phyloP scores from a whole-genome alignment of 1,140 invertebrate genomes.

The Campoletis sonorensis region DNA sequence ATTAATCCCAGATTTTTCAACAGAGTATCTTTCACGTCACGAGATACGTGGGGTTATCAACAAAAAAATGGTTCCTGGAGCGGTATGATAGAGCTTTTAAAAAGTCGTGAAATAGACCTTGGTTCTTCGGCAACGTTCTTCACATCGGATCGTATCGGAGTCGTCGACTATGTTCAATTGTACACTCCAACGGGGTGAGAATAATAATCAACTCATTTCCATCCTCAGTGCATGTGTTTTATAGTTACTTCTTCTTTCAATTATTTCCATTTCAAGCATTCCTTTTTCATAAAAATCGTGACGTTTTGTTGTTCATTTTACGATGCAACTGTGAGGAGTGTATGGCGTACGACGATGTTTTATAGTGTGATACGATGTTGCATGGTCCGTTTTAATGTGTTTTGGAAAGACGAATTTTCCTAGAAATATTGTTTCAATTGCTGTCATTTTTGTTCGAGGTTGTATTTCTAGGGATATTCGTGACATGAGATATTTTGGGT shows the following conservation, averaged over 20 bases:
- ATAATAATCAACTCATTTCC: neutral
- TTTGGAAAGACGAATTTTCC: too few relatives aligned
- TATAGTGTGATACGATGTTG: too few relatives aligned
- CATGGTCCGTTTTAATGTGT: too few relatives aligned
- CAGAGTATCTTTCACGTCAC: slow-evolving; percentile 74
- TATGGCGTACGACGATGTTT: too few relatives aligned
- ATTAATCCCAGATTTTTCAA: neutral
- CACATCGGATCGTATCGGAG: slow-evolving; percentile 77
- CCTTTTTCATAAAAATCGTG: too few relatives aligned
- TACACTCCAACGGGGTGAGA: slow-evolving; percentile 76
- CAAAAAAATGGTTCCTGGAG: slow-evolving; percentile 76
- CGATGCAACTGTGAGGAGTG: too few relatives aligned
- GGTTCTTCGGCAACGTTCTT: slow-evolving; percentile 81
- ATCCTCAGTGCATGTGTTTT: too few relatives aligned
- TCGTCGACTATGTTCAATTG: slow-evolving; percentile 80
- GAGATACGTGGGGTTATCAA: slow-evolving; percentile 79
- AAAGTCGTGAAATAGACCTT: slow-evolving; percentile 79
- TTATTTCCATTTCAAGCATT: neutral
- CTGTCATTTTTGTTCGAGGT: too few relatives aligned
- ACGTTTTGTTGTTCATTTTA: too few relatives aligned
- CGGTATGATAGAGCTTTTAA: slow-evolving; percentile 81
- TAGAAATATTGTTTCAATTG: too few relatives aligned
- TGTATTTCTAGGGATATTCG: too few relatives aligned
- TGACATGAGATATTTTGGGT: too few relatives aligned
- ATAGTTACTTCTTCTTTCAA: neutral